These are phyloP conservation scores for Synanthedon andrenaeformis DNA, from an alignment of 2,888 invertebrate genomes.

Conservation along the genomic window DNA sequence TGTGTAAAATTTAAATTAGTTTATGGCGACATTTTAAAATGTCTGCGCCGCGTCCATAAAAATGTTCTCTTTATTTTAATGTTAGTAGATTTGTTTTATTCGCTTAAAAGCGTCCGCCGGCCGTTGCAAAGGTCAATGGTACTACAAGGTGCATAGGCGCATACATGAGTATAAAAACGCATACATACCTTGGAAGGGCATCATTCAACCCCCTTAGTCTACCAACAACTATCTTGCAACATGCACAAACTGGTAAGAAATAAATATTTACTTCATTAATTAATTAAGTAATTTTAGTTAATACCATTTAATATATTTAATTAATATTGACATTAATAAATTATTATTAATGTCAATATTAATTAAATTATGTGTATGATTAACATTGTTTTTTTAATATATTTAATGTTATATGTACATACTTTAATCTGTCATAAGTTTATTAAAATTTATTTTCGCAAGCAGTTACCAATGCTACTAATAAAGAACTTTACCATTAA, in stretches of 20 bases:
- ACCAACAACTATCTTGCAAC: slow-evolving; percentile 17
- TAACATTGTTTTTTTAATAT: too few relatives aligned
- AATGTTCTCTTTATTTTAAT: neutral
- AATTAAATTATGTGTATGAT: too few relatives aligned
- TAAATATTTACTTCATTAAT: neutral
- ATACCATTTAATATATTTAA: too few relatives aligned
- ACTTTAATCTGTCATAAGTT: too few relatives aligned
- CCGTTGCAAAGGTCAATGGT: slow-evolving; percentile 25
- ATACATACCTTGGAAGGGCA: slow-evolving; percentile 20
- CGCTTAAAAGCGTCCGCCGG: slow-evolving; percentile 12
- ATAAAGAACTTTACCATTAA: too few relatives aligned
- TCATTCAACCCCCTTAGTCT: slow-evolving; percentile 29
- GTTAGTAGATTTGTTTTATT: neutral
- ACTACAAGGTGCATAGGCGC: slow-evolving; percentile 14
- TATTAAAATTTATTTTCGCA: too few relatives aligned
- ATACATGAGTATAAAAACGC: slow-evolving; percentile 26
- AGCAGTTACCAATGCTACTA: too few relatives aligned
- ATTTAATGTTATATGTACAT: too few relatives aligned
- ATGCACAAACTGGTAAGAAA: slow-evolving; percentile 38
- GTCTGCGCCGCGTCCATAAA: neutral
- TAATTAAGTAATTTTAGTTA: too few relatives aligned
- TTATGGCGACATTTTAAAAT: neutral
- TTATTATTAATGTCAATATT: too few relatives aligned
- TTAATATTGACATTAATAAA: too few relatives aligned
- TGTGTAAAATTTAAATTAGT: neutral